Conservation (phyloP, 2,888 invertebrate genomes). For the Aporophyla nigra region DNA sequence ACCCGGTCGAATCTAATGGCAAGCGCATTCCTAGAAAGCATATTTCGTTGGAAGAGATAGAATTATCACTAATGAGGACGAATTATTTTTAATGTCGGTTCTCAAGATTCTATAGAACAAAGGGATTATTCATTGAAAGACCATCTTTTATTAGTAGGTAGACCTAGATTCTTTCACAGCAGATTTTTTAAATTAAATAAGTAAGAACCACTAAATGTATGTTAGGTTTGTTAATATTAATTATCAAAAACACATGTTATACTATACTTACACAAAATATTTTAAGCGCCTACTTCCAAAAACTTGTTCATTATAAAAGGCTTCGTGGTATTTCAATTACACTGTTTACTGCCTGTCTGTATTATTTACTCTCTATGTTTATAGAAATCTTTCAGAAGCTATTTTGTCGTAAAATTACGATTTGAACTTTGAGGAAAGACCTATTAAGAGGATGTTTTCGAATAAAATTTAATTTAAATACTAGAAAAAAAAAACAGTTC, state of each 20-base stretch:
- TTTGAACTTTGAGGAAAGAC: background rate
- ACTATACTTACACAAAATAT: background rate
- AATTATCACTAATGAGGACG: slow-evolving; percentile 10
- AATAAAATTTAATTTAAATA: too few species aligned
- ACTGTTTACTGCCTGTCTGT: background rate
- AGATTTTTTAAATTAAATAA: background rate
- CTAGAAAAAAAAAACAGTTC: too few species aligned
- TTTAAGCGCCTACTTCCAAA: background rate
- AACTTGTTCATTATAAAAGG: background rate
- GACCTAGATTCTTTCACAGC: background rate
- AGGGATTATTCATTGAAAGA: background rate
- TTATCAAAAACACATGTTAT: slow-evolving; percentile 5
- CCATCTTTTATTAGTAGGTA: background rate
- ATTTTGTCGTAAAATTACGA: background rate
- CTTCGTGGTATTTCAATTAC: slow-evolving; percentile 11
- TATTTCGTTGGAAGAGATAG: slow-evolving; percentile 13
- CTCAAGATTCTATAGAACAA: background rate
- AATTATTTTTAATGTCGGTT: background rate
- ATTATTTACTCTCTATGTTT: background rate
- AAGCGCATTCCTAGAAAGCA: slow-evolving; percentile 24
- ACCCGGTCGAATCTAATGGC: slow-evolving; percentile 23
- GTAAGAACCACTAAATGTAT: background rate
- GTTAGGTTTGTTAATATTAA: background rate
- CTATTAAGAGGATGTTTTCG: too few species aligned
- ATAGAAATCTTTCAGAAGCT: background rate